Conservation (phyloP, 92 coral and sea anemone species). For the Galaxea fascicularis region DNA sequence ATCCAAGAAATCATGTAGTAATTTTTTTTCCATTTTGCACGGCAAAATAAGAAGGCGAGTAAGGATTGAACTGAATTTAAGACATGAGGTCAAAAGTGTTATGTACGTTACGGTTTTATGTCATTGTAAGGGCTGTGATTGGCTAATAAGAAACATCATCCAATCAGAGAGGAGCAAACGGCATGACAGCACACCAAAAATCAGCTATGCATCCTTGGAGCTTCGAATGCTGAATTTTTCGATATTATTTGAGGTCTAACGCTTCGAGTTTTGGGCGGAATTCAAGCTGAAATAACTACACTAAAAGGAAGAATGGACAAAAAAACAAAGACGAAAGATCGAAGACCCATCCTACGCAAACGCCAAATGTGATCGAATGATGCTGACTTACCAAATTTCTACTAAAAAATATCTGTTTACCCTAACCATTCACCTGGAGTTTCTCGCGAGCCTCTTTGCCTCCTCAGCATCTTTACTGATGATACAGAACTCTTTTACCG, state of each 20-base stretch:
- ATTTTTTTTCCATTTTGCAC: too few relatives aligned
- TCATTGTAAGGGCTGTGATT: too few relatives aligned
- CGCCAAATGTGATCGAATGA: slow-evolving; percentile 2
- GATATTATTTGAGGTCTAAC: neutral
- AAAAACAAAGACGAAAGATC: neutral
- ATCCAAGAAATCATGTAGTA: too few relatives aligned
- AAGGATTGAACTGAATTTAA: too few relatives aligned
- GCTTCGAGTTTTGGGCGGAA: neutral
- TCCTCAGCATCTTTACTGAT: too few relatives aligned
- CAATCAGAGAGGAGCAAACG: neutral
- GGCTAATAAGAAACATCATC: slow-evolving; percentile 1
- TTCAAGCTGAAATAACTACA: slow-evolving; percentile 3
- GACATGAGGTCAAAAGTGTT: too few relatives aligned
- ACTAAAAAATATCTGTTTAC: neutral
- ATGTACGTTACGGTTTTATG: too few relatives aligned
- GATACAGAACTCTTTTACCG: too few relatives aligned
- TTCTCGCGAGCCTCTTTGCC: too few relatives aligned
- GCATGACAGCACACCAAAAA: neutral
- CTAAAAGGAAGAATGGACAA: neutral
- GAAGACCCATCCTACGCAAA: neutral
- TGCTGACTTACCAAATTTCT: neutral
- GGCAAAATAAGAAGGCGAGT: too few relatives aligned
- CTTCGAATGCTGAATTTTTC: neutral
- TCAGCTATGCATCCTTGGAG: neutral
- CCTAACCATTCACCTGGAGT: neutral